Base-by-base conservation (phyloP, 2,797 vertebrate genomes). In the Hyperoplus lanceolatus region DNA sequence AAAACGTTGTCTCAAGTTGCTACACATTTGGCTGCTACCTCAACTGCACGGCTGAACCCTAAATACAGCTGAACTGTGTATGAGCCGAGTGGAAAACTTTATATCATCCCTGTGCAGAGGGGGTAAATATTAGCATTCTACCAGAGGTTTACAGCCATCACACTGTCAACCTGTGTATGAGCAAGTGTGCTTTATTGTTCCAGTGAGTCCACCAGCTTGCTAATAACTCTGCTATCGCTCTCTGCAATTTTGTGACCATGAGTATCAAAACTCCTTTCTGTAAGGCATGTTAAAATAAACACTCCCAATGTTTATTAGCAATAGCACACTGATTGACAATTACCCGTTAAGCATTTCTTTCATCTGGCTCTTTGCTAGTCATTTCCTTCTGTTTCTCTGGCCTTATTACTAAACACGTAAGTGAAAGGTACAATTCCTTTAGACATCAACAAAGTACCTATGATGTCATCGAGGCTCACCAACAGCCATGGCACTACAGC, bases 71-170 rank as follows among this genome's bases (percentile, higher is more conserved):
- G 72, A 82, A 42, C 72, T 78, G 75, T 86, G 79, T 70, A 1
- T 60, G 64, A 83, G 63, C 70, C 1, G 84, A 89, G 65, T 89
- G 90, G 91, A 92, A 93, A 93, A 89, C 83, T 81, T 83, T 73
- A 73, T 77, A 73, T 82, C 81, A 74, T 79, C 80, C 66, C 82
- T 45, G 76, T 78, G 79, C 76, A 18, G 55, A 80, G 77, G 80
- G 82, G 69, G 82, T 93, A 94, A 93, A 93, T 93, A 94, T 94
- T 92, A 92, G 88, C 90, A 93, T 93, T 93, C 86, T 92, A 72
- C 67, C 71, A 63, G 71, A 79, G 75, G 85, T 87, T 89, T 84
- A 79, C 85, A 80, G 85, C 72, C 84, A 73, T 77, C 74, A 51
- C 51, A 15, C 75, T 89, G 93, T 79, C 91, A 80, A 4, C 63